Evolutionary conservation across 2,797 vertebrate species (phyloP).

Genomic region (Parambassis ranga): DNA sequence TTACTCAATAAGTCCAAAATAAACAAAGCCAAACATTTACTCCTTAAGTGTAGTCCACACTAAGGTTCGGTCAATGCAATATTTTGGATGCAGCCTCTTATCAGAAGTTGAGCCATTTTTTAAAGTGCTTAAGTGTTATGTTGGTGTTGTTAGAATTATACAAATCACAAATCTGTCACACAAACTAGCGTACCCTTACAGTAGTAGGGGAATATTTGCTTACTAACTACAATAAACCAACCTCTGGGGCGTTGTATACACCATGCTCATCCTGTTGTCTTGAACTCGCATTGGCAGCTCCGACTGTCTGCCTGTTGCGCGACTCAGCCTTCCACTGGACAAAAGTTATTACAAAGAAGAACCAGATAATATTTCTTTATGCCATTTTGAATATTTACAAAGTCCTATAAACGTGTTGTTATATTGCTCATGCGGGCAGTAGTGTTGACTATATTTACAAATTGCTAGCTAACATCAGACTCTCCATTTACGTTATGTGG

Average conservation of each 20-base stretch:
- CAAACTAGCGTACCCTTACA: no score
- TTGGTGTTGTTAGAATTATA: neutral
- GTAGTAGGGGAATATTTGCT: neutral
- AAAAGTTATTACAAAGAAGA: neutral
- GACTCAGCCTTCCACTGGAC: constrained; percentile 69
- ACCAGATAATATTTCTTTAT: neutral
- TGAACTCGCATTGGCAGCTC: constrained; percentile 86
- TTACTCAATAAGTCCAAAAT: neutral
- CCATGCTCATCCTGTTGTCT: constrained; percentile 88
- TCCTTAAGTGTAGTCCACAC: neutral
- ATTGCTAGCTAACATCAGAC: no score
- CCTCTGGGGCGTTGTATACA: constrained; percentile 89
- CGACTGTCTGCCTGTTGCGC: constrained; percentile 78
- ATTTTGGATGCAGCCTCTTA: neutral
- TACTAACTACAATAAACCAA: constrained; percentile 39
- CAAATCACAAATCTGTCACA: neutral
- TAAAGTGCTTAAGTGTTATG: no score
- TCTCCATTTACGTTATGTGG: no score
- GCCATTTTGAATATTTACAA: no score
- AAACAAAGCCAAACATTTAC: neutral
- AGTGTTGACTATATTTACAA: neutral
- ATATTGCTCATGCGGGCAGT: accelerated
- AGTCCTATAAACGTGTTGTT: no score
- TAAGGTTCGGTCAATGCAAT: no score
- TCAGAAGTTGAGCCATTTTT: no score